Conservation (phyloP, 2,113 vertebrate genomes). For the Microtus montanus region DNA sequence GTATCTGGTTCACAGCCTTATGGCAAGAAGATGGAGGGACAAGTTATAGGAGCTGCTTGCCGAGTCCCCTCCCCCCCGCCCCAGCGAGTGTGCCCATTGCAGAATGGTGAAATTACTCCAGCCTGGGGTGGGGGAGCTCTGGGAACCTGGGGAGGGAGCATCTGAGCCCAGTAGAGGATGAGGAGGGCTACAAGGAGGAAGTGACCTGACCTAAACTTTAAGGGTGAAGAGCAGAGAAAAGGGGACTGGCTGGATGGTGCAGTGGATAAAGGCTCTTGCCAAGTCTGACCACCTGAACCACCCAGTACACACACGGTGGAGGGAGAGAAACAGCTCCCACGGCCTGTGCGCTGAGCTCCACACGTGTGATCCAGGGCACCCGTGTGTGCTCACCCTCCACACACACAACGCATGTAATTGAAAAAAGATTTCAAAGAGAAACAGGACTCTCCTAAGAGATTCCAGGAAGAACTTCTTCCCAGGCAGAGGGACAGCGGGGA, state of each 20-base stretch:
- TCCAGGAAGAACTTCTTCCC: neutral
- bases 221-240: neutral
- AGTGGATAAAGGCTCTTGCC: neutral
- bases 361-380: neutral
- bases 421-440: neutral
- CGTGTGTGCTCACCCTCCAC: neutral
- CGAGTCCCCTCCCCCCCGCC: neutral
- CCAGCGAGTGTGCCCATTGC: rapidly evolving
- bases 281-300: neutral
- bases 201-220: neutral
- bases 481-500: neutral
- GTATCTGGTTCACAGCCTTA: neutral
- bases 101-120: neutral
- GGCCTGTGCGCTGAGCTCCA: neutral
- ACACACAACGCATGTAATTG: neutral
- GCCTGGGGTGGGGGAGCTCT: neutral
- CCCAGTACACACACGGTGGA: neutral
- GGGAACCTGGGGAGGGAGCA: neutral
- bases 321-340: neutral
- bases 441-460: neutral
- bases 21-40: neutral
- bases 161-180: neutral
- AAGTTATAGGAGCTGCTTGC: neutral
- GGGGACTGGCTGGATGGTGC: neutral
- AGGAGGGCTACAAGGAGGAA: neutral